Conservation (phyloP, 1,140 invertebrate species). For the Fopius arisanus region DNA sequence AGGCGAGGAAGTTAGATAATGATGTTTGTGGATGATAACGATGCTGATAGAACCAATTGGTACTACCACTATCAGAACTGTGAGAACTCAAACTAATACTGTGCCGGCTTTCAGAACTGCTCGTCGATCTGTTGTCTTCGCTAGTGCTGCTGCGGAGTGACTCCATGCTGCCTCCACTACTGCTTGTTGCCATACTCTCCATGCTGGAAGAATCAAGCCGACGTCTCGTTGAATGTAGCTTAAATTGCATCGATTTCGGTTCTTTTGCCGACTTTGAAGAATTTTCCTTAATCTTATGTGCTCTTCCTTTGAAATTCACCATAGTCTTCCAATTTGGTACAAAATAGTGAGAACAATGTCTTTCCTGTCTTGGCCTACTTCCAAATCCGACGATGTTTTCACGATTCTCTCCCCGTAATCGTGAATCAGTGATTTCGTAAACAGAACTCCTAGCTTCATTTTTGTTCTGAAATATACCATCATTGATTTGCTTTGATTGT, state of each 20-base stretch:
- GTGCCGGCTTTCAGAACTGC: constrained; percentile 79
- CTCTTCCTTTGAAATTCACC: constrained; percentile 73
- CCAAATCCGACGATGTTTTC: constrained; percentile 75
- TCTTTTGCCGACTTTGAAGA: constrained; percentile 48
- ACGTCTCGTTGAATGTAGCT: constrained; percentile 60
- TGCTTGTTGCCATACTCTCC: constrained; percentile 85
- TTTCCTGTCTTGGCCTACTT: constrained; percentile 70
- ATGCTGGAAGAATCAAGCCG: constrained; percentile 81
- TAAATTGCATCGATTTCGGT: constrained; percentile 52
- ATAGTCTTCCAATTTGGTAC: constrained; percentile 68
- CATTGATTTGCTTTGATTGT: constrained; percentile 71
- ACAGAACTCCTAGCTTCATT: constrained; percentile 64
- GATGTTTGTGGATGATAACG: constrained; percentile 62
- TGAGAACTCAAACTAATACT: constrained; percentile 83
- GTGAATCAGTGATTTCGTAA: constrained; percentile 44
- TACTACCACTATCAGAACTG: constrained; percentile 79
- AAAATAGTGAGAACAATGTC: constrained; percentile 61
- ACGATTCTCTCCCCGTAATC: constrained; percentile 64
- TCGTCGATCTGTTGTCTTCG: constrained; percentile 81
- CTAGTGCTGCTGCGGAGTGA: constrained; percentile 82
- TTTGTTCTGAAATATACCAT: constrained; percentile 70
- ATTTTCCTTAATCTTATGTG: constrained; percentile 55
- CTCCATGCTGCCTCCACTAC: constrained; percentile 85
- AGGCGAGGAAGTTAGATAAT: constrained; percentile 70
- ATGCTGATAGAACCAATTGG: constrained; percentile 64